Evolutionary conservation across 2,113 vertebrate species (phyloP).

Genomic region (Coptodon rendalli): DNA sequence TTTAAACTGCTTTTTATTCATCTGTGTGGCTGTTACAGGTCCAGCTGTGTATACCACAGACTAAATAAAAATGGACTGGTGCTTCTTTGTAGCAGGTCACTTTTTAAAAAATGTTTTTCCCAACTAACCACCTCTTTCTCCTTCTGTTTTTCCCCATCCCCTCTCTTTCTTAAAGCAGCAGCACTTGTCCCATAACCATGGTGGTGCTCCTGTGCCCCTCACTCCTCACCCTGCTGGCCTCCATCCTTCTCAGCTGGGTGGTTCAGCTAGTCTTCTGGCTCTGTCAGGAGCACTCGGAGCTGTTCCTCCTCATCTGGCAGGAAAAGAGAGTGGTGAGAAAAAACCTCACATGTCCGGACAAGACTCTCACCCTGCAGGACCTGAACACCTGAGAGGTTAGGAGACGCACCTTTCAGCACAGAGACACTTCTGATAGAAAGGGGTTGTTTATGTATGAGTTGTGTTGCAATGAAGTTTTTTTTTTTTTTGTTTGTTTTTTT

Average conservation of each 20-base stretch:
- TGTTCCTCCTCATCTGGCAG: conserved; percentile 84
- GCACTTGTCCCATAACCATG: conserved; percentile 89
- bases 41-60: neutral
- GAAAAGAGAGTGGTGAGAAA: conserved; percentile 87
- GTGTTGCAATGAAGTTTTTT: neutral
- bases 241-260: conserved; percentile 86
- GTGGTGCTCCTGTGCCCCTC: conserved; percentile 85
- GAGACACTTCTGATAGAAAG: neutral
- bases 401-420: conserved; percentile 52
- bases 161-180: conserved; percentile 74
- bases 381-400: conserved; percentile 95
- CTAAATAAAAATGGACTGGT: neutral
- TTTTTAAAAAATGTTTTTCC: neutral
- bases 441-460: neutral
- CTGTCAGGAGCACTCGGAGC: conserved; percentile 86
- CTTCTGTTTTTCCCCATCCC: neutral
- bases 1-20: neutral
- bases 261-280: conserved; percentile 89
- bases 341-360: conserved; percentile 78
- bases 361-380: conserved; percentile 62
- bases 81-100: neutral
- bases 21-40: neutral
- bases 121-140: neutral
- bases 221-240: conserved; percentile 91
- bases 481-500: neutral